Base-by-base conservation (phyloP, 2,113 vertebrate genomes). In the Microtus ochrogaster region DNA sequence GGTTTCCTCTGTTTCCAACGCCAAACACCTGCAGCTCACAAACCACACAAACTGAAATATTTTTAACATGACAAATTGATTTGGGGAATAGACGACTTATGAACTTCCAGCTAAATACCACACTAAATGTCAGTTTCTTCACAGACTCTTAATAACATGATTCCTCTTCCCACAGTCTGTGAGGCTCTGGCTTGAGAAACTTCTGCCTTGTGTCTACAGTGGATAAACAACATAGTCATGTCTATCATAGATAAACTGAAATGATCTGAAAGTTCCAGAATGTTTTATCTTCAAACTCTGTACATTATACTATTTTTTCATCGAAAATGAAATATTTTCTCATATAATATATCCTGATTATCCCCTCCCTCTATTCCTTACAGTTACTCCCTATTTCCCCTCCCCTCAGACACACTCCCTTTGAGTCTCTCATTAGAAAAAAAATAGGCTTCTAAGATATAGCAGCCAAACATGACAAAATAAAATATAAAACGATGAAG, bases 11-110 rank as follows among this genome's bases (percentile, higher is more conserved):
- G 19, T 33, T 94, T 93, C 95, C 88, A 86, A 79, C 97, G 97
- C 98, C 98, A 98, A 98, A 98, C 98, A 98, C 97, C 98, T 98
- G 98, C 98, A 97, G 93, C 74, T 91, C 85, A 85, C 93, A 91
- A 97, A 89, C 88, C 92, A 97, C 87, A 61, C 74, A 84, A 88
- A 97, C 95, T 49, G 74, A 89, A 95, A 95, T 94, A 83, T 73
- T 61, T 65, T 76, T 92, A 96, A 81, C 89, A 96, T 68, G 89
- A 91, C 66, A 52, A 16, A 72, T 36, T 94, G 83, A n/a, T 92
- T 47, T 65, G 87, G 96, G 41, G 92, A 91, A 92, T 87, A 77
- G 87, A 86, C 72, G 94, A 16, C 65, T 82, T 94, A 76, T 94
- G 74, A 91, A 39, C 55, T n/a, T 41, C 36, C 26, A 94, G 92